Percentiles rank a stretch among this genome's conserved stretches.
phyloP scores from a whole-genome alignment of 1,140 invertebrate genomes.

The Geopemphigus sp. region DNA sequence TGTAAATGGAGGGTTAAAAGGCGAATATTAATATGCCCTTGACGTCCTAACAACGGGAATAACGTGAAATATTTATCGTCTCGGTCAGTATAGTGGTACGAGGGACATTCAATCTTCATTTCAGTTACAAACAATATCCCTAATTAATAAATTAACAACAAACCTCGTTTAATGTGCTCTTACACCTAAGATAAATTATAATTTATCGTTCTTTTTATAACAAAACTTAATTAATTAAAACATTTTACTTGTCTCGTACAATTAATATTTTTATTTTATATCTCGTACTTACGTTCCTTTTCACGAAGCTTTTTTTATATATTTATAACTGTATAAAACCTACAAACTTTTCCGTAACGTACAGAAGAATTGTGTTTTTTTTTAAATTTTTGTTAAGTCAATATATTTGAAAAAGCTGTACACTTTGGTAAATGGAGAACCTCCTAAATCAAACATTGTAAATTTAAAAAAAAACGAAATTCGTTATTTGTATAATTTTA shows the following conservation, averaged over 20 bases:
- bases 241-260: no score
- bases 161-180: background rate
- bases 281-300: background rate
- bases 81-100: background rate
- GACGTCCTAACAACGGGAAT: background rate
- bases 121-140: background rate
- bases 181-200: no score
- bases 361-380: background rate
- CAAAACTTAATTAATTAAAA: background rate
- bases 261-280: background rate
- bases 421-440: background rate
- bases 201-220: no score
- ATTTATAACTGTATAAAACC: background rate
- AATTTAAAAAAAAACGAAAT: conserved; percentile 8
- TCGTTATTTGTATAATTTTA: conserved; percentile 7
- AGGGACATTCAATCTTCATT: background rate
- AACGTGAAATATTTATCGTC: conserved; percentile 17
- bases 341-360: conserved; percentile 8
- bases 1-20: no score
- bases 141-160: background rate
- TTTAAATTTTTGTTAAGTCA: background rate
- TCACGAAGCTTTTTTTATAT: no score
- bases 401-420: conserved; percentile 19
- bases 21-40: background rate
- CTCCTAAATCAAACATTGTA: conserved; percentile 12